A percentile compares a stretch with the other conserved stretches of the same genome.
phyloP scores from a whole-genome alignment of 2,797 vertebrate species.

The Spinus olivaceus region DNA sequence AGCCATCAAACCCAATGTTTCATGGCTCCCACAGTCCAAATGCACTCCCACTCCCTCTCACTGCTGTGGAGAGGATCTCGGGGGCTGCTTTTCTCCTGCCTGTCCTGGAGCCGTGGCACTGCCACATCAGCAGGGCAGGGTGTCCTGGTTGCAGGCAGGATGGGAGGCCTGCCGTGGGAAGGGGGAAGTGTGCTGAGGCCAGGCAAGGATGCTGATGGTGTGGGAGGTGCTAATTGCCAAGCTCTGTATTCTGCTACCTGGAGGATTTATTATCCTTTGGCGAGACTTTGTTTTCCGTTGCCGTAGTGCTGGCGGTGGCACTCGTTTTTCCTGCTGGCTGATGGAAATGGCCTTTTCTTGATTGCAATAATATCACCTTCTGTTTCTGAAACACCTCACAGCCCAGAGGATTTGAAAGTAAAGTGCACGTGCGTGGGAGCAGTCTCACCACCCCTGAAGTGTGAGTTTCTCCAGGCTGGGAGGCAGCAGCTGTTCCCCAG shows the following conservation, averaged over 20 bases:
- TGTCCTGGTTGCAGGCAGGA: background rate
- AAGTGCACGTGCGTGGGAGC: background rate
- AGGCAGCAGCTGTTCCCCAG: constrained; percentile 10
- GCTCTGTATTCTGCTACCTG: background rate
- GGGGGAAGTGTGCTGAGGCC: background rate
- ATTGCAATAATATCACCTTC: constrained; percentile 10
- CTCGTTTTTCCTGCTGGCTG: background rate
- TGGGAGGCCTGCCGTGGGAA: rapidly evolving
- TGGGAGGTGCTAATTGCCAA: constrained; percentile 21
- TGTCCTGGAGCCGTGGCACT: background rate
- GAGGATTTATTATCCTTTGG: background rate
- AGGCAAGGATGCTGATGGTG: background rate
- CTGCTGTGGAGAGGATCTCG: background rate
- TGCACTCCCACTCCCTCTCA: background rate
- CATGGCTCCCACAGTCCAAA: background rate
- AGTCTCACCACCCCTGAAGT: constrained; percentile 14
- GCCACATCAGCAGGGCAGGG: background rate
- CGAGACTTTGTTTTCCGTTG: background rate
- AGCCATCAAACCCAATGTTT: background rate
- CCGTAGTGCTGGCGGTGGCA: background rate
- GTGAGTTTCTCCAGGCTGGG: background rate
- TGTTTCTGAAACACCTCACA: constrained; percentile 24
- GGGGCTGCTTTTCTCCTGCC: background rate
- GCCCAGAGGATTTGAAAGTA: background rate
- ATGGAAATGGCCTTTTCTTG: background rate